Evolutionary conservation across 2,888 invertebrate species (phyloP).

Genomic region (Neocrepidodera transversa): DNA sequence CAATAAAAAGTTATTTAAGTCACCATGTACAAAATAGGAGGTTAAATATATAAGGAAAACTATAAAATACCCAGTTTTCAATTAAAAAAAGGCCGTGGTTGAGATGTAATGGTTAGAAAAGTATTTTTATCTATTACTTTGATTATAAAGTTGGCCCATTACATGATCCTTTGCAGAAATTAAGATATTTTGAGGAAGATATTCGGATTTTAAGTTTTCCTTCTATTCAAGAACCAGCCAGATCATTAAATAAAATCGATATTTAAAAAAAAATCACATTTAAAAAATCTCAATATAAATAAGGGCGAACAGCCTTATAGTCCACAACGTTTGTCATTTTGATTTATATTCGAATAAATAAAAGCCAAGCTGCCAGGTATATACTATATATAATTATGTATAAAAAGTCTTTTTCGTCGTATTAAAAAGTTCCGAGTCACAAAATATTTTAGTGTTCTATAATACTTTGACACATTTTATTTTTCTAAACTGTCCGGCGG

Average conservation of each 20-base stretch:
- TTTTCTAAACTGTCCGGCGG: slow-evolving; percentile 11
- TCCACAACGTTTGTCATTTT: slow-evolving; percentile 32
- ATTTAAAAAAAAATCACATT: slow-evolving; percentile 21
- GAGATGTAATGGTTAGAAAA: too few relatives aligned
- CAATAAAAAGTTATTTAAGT: slow-evolving; percentile 30
- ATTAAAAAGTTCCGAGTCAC: slow-evolving; percentile 19
- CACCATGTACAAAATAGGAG: slow-evolving; percentile 26
- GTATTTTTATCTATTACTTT: too few relatives aligned
- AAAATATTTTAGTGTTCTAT: slow-evolving; percentile 25
- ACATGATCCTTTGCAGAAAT: too few relatives aligned
- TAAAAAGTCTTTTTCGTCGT: slow-evolving; percentile 26
- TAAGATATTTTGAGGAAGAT: too few relatives aligned
- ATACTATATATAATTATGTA: slow-evolving; percentile 30
- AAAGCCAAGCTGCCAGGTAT: slow-evolving; percentile 44
- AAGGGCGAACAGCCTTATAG: slow-evolving; percentile 9
- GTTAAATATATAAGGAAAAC: slow-evolving; percentile 7
- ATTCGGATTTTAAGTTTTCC: too few relatives aligned
- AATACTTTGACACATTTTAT: slow-evolving; percentile 30
- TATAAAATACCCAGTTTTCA: background rate
- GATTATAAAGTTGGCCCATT: too few relatives aligned
- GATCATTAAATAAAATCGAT: too few relatives aligned
- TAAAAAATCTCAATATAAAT: slow-evolving; percentile 25
- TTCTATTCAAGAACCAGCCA: too few relatives aligned
- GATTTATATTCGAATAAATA: slow-evolving; percentile 41
- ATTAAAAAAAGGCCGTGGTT: too few relatives aligned